Evolutionary conservation across 2,888 invertebrate genomes (phyloP), one percentile per base, ranked within the genome.

Genomic region (Aleiodes testaceus): DNA sequence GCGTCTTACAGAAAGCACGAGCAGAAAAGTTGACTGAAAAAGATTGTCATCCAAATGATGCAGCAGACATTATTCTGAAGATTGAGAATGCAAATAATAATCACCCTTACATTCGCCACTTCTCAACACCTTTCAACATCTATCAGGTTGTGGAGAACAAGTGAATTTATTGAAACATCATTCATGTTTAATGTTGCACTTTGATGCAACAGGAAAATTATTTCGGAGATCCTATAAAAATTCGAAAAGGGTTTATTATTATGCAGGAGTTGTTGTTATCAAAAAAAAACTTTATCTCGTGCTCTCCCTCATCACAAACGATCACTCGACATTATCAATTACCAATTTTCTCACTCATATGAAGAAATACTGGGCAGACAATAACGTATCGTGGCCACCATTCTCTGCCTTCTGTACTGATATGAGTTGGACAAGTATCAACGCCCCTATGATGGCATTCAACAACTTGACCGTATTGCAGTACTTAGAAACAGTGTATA

Each of bases 371-470:
- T 74, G 70, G 68, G 11, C n/a, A 7, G 66, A 59, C 1, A 53
- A 36, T 20, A 53, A 53, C 9, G 52, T 74, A n/a, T 53, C 64
- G 11, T 74, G 65, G 72, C 74, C 74, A n/a, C 63, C 66, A 22
- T 74, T 72, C 14, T 52, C 70, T 45, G 36, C 47, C 16, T 55
- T 64, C 11, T 26, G 72, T 6, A 72, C 69, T 18, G 70, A 72
- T 61, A 69, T 52, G 72, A 47, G 64, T 9, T 73, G 71, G 69
- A 69, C 72, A 7, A 72, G 69, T 53, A 72, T 72, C 3, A 72
- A 72, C 26, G 72, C 72, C 14, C 20, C 70, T 42, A 36, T 72
- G 65, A 9, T 2, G 12, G 18, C 68, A n/a, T 74, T 65, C 64
- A 74, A 72, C 9, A 64, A 70, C 9, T 53, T 52, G 3, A 68